phyloP scores from a whole-genome alignment of 2,888 invertebrate species.

The Candidula unifasciata region DNA sequence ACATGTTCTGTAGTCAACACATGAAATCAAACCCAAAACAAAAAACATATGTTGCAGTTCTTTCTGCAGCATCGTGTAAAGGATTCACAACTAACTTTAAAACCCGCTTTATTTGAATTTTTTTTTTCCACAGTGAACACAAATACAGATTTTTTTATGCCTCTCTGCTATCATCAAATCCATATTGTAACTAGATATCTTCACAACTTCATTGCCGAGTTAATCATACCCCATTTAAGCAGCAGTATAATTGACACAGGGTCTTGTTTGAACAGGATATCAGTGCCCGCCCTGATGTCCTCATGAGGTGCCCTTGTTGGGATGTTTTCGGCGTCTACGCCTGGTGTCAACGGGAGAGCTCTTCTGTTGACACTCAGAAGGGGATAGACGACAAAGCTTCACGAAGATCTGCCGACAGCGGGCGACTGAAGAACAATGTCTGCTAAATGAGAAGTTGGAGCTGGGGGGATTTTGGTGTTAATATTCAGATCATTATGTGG shows the following conservation, averaged over 20 bases:
- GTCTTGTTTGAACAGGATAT: constrained; percentile 47
- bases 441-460: constrained; percentile 41
- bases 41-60: too few species aligned
- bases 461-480: not conserved
- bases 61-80: too few species aligned
- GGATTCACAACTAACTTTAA: too few species aligned
- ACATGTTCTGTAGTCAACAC: too few species aligned
- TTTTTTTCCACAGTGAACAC: not conserved
- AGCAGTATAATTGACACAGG: constrained; percentile 41
- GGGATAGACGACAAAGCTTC: constrained; percentile 22
- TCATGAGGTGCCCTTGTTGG: constrained; percentile 2
- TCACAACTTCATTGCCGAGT: constrained; percentile 42
- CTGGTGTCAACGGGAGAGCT: constrained; percentile 41
- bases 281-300: constrained; percentile 10
- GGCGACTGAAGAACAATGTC: constrained; percentile 37
- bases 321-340: constrained; percentile 37
- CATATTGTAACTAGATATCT: constrained; percentile 11
- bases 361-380: constrained; percentile 34
- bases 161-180: not conserved
- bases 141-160: too few species aligned
- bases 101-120: too few species aligned
- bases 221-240: constrained; percentile 46
- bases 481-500: constrained; percentile 15
- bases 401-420: constrained; percentile 22
- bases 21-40: too few species aligned